Conservation (phyloP, 2,113 vertebrate genomes). For the Hypomesus transpacificus region DNA sequence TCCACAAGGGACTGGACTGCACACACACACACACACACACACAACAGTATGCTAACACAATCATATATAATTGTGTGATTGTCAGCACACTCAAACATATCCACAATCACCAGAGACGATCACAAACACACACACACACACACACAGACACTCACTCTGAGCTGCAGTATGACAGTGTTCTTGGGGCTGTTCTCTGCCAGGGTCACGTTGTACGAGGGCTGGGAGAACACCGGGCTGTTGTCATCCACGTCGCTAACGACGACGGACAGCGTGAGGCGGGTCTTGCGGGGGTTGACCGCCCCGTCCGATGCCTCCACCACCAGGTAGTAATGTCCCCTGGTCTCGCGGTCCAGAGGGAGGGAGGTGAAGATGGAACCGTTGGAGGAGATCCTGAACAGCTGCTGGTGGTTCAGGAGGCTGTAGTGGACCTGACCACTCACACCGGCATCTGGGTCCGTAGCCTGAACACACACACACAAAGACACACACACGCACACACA, state of each 20-base stretch:
- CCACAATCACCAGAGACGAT: no score
- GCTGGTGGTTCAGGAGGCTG: constrained; percentile 82
- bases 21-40: not conserved
- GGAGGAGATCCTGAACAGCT: constrained; percentile 85
- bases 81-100: not conserved
- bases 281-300: constrained; percentile 79
- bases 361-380: constrained; percentile 86
- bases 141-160: constrained; percentile 72
- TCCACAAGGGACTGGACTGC: not conserved
- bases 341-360: constrained; percentile 84
- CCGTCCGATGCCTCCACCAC: constrained; percentile 86
- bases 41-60: not conserved
- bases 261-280: constrained; percentile 77
- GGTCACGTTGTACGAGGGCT: constrained; percentile 74
- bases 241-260: constrained; percentile 91
- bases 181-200: constrained; percentile 87
- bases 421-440: constrained; percentile 87
- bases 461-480: constrained; percentile 66
- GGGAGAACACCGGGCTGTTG: constrained; percentile 90
- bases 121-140: not conserved
- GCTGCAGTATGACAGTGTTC: constrained; percentile 77
- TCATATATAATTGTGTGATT: not conserved
- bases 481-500: constrained; percentile 3
- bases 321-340: constrained; percentile 81
- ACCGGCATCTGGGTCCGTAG: constrained; percentile 87